A percentile compares a stretch with the other conserved stretches of the same genome.
Evolutionary conservation across 2,797 vertebrate genomes (phyloP).

Genomic region (Acanthornis magna): DNA sequence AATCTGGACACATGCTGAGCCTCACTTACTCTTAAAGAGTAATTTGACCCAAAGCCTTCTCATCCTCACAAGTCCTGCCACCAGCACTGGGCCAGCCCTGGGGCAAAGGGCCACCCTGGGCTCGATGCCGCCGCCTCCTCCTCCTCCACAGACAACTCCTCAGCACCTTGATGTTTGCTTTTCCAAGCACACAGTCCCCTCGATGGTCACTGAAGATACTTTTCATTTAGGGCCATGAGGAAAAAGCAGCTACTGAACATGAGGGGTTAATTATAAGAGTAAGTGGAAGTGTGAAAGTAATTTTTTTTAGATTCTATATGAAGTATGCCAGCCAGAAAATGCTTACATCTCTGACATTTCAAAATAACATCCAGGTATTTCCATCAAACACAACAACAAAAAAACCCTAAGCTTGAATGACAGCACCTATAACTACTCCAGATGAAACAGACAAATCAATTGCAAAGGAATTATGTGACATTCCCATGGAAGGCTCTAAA

Average conservation of each 20-base stretch:
- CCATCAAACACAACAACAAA: not conserved
- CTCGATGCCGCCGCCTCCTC: not conserved
- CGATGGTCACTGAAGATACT: fast-evolving
- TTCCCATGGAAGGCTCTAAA: not conserved
- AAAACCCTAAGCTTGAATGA: not conserved
- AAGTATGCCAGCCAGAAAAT: not conserved
- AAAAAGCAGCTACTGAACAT: not conserved
- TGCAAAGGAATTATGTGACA: not conserved
- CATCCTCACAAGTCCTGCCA: not conserved
- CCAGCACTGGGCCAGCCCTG: not conserved
- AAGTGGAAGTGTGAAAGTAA: not conserved
- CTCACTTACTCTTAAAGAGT: not conserved
- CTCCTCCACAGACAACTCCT: not conserved
- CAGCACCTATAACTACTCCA: not conserved
- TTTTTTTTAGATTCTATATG: not conserved
- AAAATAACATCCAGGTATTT: not conserved
- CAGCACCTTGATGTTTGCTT: not conserved
- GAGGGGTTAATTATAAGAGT: not conserved
- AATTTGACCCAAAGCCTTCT: not conserved
- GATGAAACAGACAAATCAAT: not conserved
- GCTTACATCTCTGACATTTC: not conserved
- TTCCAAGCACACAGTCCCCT: not conserved
- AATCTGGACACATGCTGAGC: not conserved
- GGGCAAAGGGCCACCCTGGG: not conserved
- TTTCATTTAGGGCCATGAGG: not conserved